Evolutionary conservation across 2,113 vertebrate genomes (phyloP), one percentile per base, ranked within the genome.

Genomic region (Lathamus discolor): DNA sequence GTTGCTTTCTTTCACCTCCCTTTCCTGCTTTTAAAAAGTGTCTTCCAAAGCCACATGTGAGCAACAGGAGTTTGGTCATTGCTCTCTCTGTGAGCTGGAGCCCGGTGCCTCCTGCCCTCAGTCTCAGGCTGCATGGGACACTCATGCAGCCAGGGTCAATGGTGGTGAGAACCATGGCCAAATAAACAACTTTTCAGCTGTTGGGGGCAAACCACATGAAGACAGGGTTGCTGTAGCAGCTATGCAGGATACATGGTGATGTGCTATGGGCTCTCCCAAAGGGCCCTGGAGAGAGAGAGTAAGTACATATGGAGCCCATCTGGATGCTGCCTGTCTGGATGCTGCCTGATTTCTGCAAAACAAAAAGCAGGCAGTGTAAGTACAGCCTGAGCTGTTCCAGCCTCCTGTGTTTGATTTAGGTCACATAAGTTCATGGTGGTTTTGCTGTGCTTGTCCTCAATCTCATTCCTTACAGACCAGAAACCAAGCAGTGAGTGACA

Each of bases 101-200:
- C 35, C 29, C 7, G 1, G 39, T 39, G 41, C 29, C 41, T 80
- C 37, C 89, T 70, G 41, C 31, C 37, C 37, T 24, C n/a, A 7
- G 0, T 67, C 23, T 41, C 16, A 8, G 49, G 64, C 41, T 81
- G 70, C 22, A 35, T 3, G 20, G 39, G 61, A 51, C 64, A 52
- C n/a, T 87, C 13, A 19, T 25, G n/a, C 48, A 62, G 37, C 64
- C 37, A 1, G 48, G 29, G 10, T 13, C 0, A 0, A 35, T 52
- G 1, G 23, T 69, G 77, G 43, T 5, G 11, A 83, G 89, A 95
- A 31, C 70, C 13, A 8, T 9, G 6, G 37, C 55, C 81, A 83
- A 19, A 62, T 52, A 63, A 80, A 69, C 22, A 28, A 17, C 1
- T 82, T 46, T 6, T 33, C 63, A 54, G 44, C 44, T 92, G 17